Evolutionary conservation across 2,113 vertebrate genomes (phyloP).

Genomic region (Oryzias javanicus): DNA sequence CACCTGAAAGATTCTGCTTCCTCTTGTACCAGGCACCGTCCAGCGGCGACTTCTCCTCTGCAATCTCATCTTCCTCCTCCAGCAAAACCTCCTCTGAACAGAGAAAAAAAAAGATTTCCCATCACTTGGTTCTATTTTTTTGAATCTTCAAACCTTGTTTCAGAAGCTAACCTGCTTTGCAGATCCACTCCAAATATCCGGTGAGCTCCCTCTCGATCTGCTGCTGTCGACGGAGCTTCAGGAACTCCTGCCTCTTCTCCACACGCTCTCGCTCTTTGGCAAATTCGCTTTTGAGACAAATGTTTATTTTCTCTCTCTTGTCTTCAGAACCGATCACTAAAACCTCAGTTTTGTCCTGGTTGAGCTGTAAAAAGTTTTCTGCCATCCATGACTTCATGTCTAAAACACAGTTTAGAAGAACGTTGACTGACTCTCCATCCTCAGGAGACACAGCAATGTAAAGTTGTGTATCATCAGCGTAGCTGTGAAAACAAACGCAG

Average conservation of each 20-base stretch:
- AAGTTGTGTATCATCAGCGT: too few species aligned
- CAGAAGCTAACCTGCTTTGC: constrained; percentile 74
- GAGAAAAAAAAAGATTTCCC: constrained; percentile 13
- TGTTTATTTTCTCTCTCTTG: too few species aligned
- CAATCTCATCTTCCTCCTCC: constrained; percentile 95
- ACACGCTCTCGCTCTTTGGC: constrained; percentile 95
- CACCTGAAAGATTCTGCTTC: constrained; percentile 79
- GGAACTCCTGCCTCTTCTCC: constrained; percentile 93
- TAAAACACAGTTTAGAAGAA: too few species aligned
- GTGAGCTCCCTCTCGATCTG: constrained; percentile 81
- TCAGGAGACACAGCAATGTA: too few species aligned
- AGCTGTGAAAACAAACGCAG: too few species aligned
- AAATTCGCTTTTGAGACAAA: constrained; percentile 71
- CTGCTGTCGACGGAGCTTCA: constrained; percentile 93
- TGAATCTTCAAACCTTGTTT: constrained; percentile 6
- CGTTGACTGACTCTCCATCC: too few species aligned
- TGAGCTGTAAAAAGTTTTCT: too few species aligned
- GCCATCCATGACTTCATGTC: too few species aligned
- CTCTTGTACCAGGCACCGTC: constrained; percentile 86
- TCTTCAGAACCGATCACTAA: too few species aligned
- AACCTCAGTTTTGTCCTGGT: too few species aligned
- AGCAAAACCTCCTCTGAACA: constrained; percentile 94
- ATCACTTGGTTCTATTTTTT: constrained; percentile 6
- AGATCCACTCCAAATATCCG: constrained; percentile 81
- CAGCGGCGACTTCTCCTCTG: constrained; percentile 93